A percentile compares a stretch with the other conserved stretches of the same genome.
phyloP scores from a whole-genome alignment of 1,140 invertebrate genomes.

The Tetranychus urticae region DNA sequence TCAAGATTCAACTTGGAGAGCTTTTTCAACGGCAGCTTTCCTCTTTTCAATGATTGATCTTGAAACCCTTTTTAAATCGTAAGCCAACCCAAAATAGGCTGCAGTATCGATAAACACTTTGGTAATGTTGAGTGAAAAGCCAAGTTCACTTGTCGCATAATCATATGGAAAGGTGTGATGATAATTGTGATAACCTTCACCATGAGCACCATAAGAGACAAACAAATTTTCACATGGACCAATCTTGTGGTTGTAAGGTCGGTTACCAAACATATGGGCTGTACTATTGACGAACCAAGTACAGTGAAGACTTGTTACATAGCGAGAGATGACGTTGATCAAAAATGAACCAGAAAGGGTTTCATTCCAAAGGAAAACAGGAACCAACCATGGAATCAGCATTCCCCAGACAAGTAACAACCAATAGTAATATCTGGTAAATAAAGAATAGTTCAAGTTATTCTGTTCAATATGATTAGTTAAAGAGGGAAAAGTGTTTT shows the following conservation, averaged over 20 bases:
- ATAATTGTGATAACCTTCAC: conserved; percentile 30
- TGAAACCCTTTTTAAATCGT: conserved; percentile 38
- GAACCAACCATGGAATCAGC: not conserved
- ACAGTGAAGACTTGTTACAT: conserved; percentile 22
- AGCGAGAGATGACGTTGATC: conserved; percentile 19
- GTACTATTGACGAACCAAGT: conserved; percentile 26
- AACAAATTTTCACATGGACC: conserved; percentile 22
- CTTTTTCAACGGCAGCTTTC: not conserved
- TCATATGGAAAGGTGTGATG: conserved; percentile 31
- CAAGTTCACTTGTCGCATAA: conserved; percentile 27
- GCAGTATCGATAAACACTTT: conserved; percentile 33
- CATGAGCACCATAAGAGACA: conserved; percentile 22
- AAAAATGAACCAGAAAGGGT: not conserved
- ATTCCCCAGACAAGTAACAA: not conserved
- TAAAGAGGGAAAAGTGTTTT: not conserved
- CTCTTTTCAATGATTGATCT: not conserved
- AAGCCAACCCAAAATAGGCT: conserved; percentile 35
- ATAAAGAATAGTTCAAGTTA: not conserved
- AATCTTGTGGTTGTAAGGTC: conserved; percentile 24
- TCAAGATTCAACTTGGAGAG: too few relatives aligned
- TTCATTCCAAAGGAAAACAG: not conserved
- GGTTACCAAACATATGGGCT: conserved; percentile 25
- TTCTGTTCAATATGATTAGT: not conserved
- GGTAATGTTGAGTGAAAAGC: conserved; percentile 31
- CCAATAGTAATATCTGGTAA: not conserved